These are phyloP conservation scores for Aphrophora alni DNA, from an alignment of 2,888 invertebrate species.

Conservation along the genomic window DNA sequence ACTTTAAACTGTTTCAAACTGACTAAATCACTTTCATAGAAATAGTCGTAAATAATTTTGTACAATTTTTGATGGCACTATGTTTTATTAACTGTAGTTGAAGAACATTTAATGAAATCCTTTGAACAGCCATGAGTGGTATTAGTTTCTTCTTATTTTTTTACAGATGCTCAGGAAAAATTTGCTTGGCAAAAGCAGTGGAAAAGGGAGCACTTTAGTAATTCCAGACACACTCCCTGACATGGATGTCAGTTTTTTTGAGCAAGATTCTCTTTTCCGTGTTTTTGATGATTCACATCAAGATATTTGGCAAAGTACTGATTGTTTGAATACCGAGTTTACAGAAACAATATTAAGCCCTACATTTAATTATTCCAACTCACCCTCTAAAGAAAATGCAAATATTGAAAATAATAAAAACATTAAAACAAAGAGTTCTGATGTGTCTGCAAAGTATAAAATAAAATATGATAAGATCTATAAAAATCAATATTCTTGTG, in stretches of 20 bases:
- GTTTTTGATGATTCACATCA: conserved; percentile 10
- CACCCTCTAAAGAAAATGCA: not conserved
- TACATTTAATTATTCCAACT: not conserved
- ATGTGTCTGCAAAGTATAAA: not conserved
- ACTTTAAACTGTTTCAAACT: too few species aligned
- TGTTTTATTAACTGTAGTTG: too few species aligned
- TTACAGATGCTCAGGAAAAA: conserved; percentile 23
- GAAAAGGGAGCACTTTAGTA: not conserved
- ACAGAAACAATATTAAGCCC: conserved; percentile 4
- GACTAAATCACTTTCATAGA: too few species aligned
- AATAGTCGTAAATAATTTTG: too few species aligned
- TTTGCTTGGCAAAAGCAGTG: conserved; percentile 2
- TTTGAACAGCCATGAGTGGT: too few species aligned
- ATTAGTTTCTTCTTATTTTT: not conserved
- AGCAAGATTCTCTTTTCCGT: conserved; percentile 19
- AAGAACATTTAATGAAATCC: too few species aligned
- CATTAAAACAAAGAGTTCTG: not conserved
- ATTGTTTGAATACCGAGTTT: conserved; percentile 18
- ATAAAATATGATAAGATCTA: conserved; percentile 15
- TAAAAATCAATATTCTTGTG: conserved; percentile 23
- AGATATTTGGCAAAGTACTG: not conserved
- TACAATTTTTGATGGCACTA: too few species aligned
- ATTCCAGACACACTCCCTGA: conserved; percentile 19
- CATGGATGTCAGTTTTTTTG: conserved; percentile 26
- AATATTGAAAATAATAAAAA: not conserved